Percentiles rank a stretch among this genome's conserved stretches.
Conservation (phyloP, 2,888 invertebrate species). For the Zelleria hepariella region DNA sequence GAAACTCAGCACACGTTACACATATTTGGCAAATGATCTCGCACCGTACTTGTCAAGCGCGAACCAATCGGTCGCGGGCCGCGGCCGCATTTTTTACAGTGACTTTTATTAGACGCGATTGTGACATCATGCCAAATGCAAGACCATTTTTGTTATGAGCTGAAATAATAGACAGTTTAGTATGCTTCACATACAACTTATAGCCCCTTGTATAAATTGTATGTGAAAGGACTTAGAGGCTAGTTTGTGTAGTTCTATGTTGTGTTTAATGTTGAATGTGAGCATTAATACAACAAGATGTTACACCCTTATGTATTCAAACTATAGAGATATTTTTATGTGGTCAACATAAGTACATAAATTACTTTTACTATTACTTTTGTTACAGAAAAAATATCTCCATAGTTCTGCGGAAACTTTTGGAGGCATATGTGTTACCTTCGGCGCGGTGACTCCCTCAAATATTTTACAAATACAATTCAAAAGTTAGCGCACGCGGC, state of each 20-base stretch:
- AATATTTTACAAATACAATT: constrained; percentile 68
- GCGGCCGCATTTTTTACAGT: neutral
- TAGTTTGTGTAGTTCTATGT: constrained; percentile 38
- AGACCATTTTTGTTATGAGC: constrained; percentile 39
- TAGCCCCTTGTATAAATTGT: constrained; percentile 40
- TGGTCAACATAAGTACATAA: neutral
- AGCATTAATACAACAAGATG: constrained; percentile 10
- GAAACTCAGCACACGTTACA: constrained; percentile 57
- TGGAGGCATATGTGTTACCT: constrained; percentile 65
- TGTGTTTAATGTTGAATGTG: constrained; percentile 18
- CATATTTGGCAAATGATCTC: constrained; percentile 44
- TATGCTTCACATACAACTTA: constrained; percentile 45
- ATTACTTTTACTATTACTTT: neutral
- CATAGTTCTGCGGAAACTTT: constrained; percentile 48
- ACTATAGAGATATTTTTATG: constrained; percentile 44
- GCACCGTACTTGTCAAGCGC: constrained; percentile 20
- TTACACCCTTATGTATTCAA: constrained; percentile 20
- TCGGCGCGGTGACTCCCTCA: constrained; percentile 66
- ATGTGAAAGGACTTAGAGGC: constrained; percentile 43
- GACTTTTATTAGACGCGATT: neutral
- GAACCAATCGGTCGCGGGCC: neutral
- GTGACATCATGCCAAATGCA: constrained; percentile 24
- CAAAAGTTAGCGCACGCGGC: constrained; percentile 70
- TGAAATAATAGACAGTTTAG: constrained; percentile 21
- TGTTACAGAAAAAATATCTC: constrained; percentile 31